Conservation (phyloP, 2,113 vertebrate species). For the Oceanites oceanicus region DNA sequence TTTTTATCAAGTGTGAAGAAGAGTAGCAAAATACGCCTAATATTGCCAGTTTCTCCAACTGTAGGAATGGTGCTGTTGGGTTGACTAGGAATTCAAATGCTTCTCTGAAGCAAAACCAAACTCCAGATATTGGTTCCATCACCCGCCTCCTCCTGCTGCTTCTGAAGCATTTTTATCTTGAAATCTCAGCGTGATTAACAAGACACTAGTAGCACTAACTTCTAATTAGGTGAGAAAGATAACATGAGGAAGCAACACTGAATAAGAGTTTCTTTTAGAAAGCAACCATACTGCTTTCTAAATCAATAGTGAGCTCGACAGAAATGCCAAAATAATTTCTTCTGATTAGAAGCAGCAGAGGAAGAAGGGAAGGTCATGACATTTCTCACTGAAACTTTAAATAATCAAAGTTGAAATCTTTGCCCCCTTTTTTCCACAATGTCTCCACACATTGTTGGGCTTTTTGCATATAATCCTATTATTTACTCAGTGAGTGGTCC, state of each 20-base stretch:
- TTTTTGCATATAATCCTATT: not conserved
- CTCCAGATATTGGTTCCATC: not conserved
- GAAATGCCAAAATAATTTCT: not conserved
- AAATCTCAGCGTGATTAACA: not conserved
- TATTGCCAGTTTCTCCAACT: not conserved
- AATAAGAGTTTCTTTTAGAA: not conserved
- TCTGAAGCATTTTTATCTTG: not conserved
- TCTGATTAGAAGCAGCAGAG: not conserved
- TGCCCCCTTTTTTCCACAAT: fast-evolving
- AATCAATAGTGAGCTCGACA: not conserved
- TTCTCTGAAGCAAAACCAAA: not conserved
- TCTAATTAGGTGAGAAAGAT: not conserved
- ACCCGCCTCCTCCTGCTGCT: not conserved
- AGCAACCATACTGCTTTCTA: not conserved
- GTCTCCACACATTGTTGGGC: not conserved
- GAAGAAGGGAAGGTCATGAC: not conserved
- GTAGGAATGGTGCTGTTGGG: not conserved
- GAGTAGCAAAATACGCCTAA: not conserved
- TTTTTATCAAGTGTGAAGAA: not conserved
- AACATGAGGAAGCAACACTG: not conserved
- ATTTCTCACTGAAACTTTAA: not conserved
- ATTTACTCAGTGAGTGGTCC: not conserved
- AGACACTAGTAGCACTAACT: not conserved
- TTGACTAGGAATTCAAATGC: not conserved
- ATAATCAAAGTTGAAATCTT: not conserved